Base-by-base conservation (phyloP, 2,113 vertebrate species). In the Chaenogobius annularis region DNA sequence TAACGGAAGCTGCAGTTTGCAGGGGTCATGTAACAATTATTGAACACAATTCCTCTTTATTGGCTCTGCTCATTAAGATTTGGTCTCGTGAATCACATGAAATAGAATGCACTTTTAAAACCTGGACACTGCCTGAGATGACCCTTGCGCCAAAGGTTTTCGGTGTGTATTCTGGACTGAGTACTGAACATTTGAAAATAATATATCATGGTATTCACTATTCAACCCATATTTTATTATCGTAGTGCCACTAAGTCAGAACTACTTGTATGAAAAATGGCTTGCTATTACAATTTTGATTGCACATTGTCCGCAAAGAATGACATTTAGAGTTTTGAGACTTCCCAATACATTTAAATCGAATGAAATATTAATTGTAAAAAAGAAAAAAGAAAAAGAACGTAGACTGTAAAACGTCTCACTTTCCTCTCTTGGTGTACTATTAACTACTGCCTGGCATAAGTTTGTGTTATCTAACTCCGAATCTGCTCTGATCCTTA, bases 21-120 rank as follows among this genome's bases (percentile, higher is more conserved):
- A 5, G 15, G 23, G 14, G 14, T 35, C 58, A 19, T 15, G 26
- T 61, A 61, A 35, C 58, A 54, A 54, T 19, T 10, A 54, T 19
- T 50, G 47, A 50, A 4, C 47, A 22, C 23, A 15, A 17, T 61
- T 31, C 13, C 14, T 61, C 58, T 9, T 61, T 17, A 61, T 35
- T 61, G 14, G 58, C 35, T 61, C 58, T 31, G 58, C 7, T 58
- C 55, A 58, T 58, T 58, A 26, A 58, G 23, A 23, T 59, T 17
- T 35, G 23, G 26, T 61, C 58, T 35, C 58, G 58, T 61, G 58
- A 61, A 61, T 35, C 58, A 61, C 58, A 61, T 31, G 58, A 61
- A 61, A 61, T 14, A 9, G 6, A 14, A 61, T 35, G 17, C 17
- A 4, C 58, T 23, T 17, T 61, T 35, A 35, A 13, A 61, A 35